Percentiles rank a stretch among this genome's conserved stretches.
Evolutionary conservation across 2,113 vertebrate genomes (phyloP).

Genomic region (Glaucidium brasilianum): DNA sequence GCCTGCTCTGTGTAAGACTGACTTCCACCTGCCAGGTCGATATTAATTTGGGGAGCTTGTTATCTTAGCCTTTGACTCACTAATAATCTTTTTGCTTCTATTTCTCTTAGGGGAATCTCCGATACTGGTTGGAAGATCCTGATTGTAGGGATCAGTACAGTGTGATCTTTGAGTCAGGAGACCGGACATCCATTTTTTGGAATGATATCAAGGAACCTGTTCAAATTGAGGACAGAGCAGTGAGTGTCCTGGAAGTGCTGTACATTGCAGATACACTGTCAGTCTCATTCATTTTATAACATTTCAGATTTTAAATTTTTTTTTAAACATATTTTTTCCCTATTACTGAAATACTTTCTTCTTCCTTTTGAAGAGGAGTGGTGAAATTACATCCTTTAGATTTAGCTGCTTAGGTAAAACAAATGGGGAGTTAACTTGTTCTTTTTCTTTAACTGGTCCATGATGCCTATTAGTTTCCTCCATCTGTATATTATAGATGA

Average conservation of each 20-base stretch:
- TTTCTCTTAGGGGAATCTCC: slow-evolving; percentile 86
- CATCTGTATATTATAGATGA: not conserved
- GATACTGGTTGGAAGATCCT: slow-evolving; percentile 94
- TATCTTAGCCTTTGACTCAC: not conserved
- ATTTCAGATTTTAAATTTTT: not conserved
- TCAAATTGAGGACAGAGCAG: slow-evolving; percentile 90
- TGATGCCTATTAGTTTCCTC: not conserved
- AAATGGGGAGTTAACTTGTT: not conserved
- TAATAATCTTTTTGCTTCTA: not conserved
- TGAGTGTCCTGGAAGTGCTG: slow-evolving; percentile 67
- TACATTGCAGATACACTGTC: not conserved
- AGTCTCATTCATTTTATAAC: not conserved
- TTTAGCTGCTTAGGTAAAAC: not conserved
- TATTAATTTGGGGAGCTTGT: not conserved
- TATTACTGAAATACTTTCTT: not conserved
- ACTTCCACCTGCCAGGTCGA: not conserved
- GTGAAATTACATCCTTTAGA: not conserved
- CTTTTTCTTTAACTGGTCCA: not conserved
- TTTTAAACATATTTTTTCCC: not conserved
- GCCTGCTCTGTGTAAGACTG: accelerated
- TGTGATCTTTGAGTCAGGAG: slow-evolving; percentile 97
- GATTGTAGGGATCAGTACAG: slow-evolving; percentile 98
- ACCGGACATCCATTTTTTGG: slow-evolving; percentile 91
- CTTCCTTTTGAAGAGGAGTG: not conserved
- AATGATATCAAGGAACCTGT: slow-evolving; percentile 94